Evolutionary conservation across 2,888 invertebrate species (phyloP).

Genomic region (Uropetala carovei): DNA sequence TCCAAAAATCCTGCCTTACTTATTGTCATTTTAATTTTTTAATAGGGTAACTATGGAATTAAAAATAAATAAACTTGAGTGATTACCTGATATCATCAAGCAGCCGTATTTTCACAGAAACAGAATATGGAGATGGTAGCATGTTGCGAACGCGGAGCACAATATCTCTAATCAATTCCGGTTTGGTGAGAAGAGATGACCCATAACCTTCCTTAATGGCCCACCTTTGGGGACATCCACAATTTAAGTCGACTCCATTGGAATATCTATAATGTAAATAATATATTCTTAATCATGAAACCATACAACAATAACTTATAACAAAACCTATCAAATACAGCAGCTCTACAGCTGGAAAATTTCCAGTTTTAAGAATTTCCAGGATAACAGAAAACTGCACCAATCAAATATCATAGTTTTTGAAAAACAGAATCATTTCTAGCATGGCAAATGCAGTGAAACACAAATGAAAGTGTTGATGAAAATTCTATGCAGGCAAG

Average conservation of each 20-base stretch:
- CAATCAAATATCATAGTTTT: too few species aligned
- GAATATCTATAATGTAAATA: slow-evolving; percentile 79
- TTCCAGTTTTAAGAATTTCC: too few species aligned
- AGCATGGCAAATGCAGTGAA: too few species aligned
- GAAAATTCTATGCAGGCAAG: too few species aligned
- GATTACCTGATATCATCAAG: slow-evolving; percentile 80
- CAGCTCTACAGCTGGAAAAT: too few species aligned
- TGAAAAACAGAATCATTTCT: too few species aligned
- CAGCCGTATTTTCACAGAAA: slow-evolving; percentile 95
- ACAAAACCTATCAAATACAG: too few species aligned
- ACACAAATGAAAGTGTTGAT: too few species aligned
- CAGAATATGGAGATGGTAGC: slow-evolving; percentile 85
- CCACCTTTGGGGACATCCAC: slow-evolving; percentile 98
- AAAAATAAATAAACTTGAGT: background rate
- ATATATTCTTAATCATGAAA: background rate
- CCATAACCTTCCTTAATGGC: slow-evolving; percentile 95
- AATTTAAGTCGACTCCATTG: slow-evolving; percentile 96
- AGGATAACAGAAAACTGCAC: too few species aligned
- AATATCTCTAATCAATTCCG: slow-evolving; percentile 89
- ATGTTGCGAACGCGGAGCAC: slow-evolving; percentile 85
- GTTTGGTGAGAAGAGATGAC: slow-evolving; percentile 87
- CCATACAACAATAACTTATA: background rate
- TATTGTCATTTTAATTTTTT: too few species aligned
- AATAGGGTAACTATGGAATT: too few species aligned
- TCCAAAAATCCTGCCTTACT: too few species aligned